A percentile compares a stretch with the other conserved stretches of the same genome.
Conservation (phyloP, 1,140 invertebrate genomes). For the Mylabris phalerata region DNA sequence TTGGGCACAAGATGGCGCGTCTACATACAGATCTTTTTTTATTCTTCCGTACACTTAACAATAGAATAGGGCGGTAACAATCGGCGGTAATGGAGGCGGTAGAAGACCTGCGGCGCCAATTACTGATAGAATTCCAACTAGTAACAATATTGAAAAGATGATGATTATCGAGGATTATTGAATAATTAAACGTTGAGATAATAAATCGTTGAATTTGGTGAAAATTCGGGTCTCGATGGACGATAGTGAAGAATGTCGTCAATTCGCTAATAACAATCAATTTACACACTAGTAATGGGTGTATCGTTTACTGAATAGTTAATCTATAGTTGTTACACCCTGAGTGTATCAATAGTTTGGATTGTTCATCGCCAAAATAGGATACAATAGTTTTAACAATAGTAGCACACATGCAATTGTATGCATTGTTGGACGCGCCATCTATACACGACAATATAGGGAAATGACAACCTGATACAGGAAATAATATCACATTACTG, state of each 20-base stretch:
- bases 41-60: no score
- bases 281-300: slow-evolving; percentile 36
- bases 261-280: slow-evolving; percentile 32
- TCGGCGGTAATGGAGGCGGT: no score
- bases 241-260: no score
- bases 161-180: no score
- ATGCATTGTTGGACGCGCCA: slow-evolving; percentile 32
- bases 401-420: slow-evolving; percentile 36
- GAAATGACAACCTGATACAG: slow-evolving; percentile 34
- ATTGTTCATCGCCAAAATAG: slow-evolving; percentile 27
- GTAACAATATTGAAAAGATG: no score
- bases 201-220: no score
- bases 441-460: slow-evolving; percentile 34
- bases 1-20: slow-evolving; percentile 27
- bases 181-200: no score
- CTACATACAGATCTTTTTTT: no score
- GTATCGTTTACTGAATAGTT: slow-evolving; percentile 38
- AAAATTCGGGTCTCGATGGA: no score
- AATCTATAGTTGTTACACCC: slow-evolving; percentile 37
- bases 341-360: slow-evolving; percentile 34
- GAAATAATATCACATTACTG: slow-evolving; percentile 22
- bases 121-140: no score
- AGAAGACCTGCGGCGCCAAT: no score
- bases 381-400: slow-evolving; percentile 32
- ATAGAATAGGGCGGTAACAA: no score